phyloP scores from a whole-genome alignment of 1,140 invertebrate species.

The Semibalanus balanoides region DNA sequence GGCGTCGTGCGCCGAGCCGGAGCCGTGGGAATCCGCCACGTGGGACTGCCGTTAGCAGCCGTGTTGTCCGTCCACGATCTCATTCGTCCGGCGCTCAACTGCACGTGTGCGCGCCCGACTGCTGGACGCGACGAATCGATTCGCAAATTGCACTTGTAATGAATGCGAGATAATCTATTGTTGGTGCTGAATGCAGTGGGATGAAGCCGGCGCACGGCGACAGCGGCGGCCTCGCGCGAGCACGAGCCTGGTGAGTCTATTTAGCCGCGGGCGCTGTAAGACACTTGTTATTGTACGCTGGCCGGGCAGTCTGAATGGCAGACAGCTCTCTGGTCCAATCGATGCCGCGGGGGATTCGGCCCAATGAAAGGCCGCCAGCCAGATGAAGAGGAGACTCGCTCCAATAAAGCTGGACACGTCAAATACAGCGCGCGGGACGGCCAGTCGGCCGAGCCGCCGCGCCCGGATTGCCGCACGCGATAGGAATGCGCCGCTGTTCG shows the following conservation, averaged over 20 bases:
- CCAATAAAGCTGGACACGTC: conserved; percentile 5
- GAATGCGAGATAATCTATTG: conserved; percentile 1
- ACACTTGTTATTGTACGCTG: background rate
- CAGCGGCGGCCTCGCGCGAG: too few relatives aligned
- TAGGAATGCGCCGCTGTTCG: background rate
- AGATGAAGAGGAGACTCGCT: background rate
- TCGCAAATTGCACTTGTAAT: conserved; percentile 1
- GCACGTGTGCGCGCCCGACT: background rate
- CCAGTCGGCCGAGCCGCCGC: background rate
- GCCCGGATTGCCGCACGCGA: conserved; percentile 5
- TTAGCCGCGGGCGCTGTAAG: background rate
- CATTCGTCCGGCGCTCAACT: background rate
- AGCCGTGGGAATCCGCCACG: background rate
- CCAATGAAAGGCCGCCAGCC: background rate
- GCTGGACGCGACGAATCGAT: background rate
- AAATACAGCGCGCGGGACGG: background rate
- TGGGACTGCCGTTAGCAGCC: background rate
- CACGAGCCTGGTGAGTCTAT: too few relatives aligned
- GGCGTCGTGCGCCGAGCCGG: too few relatives aligned
- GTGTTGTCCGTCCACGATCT: background rate
- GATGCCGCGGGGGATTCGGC: background rate
- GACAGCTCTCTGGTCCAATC: background rate
- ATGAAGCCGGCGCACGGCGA: background rate
- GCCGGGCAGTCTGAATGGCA: background rate
- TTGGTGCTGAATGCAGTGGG: background rate